phyloP scores from a whole-genome alignment of 2,888 invertebrate species.

The Meiosimyza decipiens region DNA sequence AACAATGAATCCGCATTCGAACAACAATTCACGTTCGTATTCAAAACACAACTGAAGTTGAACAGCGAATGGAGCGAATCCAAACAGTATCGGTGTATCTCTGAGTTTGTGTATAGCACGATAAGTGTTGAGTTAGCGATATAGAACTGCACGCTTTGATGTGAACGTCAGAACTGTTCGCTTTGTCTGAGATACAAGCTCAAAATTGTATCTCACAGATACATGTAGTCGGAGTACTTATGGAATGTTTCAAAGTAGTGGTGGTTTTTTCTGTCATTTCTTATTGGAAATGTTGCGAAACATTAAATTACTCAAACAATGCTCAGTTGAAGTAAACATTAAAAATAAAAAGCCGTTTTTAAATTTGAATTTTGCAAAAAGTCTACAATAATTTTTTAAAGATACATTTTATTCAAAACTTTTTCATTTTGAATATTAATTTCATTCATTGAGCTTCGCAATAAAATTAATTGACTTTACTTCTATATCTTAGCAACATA shows the following conservation, averaged over 20 bases:
- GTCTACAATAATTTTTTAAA: conserved; percentile 26
- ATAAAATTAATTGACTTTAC: not conserved
- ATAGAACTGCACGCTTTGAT: conserved; percentile 25
- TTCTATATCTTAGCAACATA: not conserved
- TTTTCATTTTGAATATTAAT: no score
- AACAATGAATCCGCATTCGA: conserved; percentile 20
- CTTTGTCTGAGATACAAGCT: not conserved
- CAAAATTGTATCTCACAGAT: conserved; percentile 8
- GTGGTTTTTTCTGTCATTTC: conserved; percentile 9
- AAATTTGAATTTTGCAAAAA: not conserved
- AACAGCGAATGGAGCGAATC: not conserved
- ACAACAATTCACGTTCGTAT: conserved; percentile 38
- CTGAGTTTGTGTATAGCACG: conserved; percentile 9
- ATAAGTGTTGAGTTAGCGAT: not conserved
- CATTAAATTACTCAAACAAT: not conserved
- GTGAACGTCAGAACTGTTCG: conserved; percentile 26
- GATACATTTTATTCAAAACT: conserved; percentile 7
- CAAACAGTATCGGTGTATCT: not conserved
- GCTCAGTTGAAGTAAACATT: not conserved
- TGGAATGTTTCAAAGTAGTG: conserved; percentile 1
- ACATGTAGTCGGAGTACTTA: not conserved
- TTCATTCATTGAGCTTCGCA: not conserved
- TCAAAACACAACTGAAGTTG: conserved; percentile 40
- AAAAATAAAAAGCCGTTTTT: not conserved
- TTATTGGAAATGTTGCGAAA: not conserved